Conservation (phyloP, 2,113 vertebrate genomes). For the Python bivittatus region DNA sequence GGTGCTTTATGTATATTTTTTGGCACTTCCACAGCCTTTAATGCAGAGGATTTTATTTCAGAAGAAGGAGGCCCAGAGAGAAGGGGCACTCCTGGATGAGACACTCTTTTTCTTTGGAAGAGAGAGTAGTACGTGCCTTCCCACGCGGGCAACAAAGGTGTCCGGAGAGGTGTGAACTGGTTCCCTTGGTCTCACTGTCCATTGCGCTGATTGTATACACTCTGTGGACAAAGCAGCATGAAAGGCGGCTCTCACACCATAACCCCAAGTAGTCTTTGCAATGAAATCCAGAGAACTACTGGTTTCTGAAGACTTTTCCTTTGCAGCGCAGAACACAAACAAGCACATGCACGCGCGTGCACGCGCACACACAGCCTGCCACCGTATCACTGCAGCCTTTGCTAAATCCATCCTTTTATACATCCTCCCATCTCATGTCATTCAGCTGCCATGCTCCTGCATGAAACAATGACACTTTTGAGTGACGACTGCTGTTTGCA, state of each 20-base stretch:
- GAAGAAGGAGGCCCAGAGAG: too few relatives aligned
- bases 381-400: fast-evolving
- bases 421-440: background rate
- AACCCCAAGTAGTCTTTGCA: fast-evolving
- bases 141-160: fast-evolving
- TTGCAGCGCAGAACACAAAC: background rate
- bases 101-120: fast-evolving
- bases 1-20: background rate
- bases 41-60: background rate
- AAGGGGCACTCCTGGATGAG: background rate
- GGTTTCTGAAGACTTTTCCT: slow-evolving; percentile 1
- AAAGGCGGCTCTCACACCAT: background rate
- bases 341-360: background rate
- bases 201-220: background rate
- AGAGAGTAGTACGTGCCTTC: fast-evolving
- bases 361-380: background rate
- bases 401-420: background rate
- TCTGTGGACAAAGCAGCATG: background rate
- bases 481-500: background rate
- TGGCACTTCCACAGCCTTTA: background rate
- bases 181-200: background rate
- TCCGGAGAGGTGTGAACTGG: background rate
- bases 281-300: background rate
- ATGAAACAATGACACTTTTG: background rate
- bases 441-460: background rate